Percentiles rank a stretch among this genome's conserved stretches.
Evolutionary conservation across 2,113 vertebrate species (phyloP).

Genomic region (Amphilophus citrinellus): DNA sequence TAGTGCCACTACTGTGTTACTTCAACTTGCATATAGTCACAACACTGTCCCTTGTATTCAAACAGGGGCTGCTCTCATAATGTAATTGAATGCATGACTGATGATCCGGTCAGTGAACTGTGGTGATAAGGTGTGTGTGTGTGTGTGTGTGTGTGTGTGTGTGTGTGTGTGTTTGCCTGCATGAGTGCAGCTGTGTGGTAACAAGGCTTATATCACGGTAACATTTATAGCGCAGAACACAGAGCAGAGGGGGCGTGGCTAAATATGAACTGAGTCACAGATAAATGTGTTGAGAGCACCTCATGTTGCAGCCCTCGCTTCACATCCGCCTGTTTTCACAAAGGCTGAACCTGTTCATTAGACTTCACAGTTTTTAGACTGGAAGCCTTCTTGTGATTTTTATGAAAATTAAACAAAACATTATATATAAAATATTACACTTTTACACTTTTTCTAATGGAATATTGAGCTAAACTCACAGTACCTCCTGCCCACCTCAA

Average conservation of each 20-base stretch:
- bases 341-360: background rate
- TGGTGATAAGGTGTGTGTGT: slow-evolving; percentile 33
- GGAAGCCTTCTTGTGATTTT: background rate
- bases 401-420: too few relatives aligned
- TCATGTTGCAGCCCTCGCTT: background rate
- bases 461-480: background rate
- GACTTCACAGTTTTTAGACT: background rate
- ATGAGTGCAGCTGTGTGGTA: slow-evolving; percentile 36
- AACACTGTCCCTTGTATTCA: slow-evolving; percentile 31
- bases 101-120: slow-evolving; percentile 57
- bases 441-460: background rate
- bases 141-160: slow-evolving; percentile 8
- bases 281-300: slow-evolving; percentile 18
- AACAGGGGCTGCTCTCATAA: slow-evolving; percentile 38
- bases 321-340: background rate
- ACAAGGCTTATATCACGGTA: slow-evolving; percentile 51
- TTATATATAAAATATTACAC: background rate
- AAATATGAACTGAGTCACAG: slow-evolving; percentile 50
- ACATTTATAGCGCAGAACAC: slow-evolving; percentile 67
- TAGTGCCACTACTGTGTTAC: background rate
- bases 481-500: background rate
- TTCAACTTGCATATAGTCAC: slow-evolving; percentile 30
- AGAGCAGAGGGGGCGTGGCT: slow-evolving; percentile 48
- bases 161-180: background rate
- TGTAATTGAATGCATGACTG: slow-evolving; percentile 65